Evolutionary conservation across 2,888 invertebrate genomes (phyloP).

Genomic region (Athalia circularis): DNA sequence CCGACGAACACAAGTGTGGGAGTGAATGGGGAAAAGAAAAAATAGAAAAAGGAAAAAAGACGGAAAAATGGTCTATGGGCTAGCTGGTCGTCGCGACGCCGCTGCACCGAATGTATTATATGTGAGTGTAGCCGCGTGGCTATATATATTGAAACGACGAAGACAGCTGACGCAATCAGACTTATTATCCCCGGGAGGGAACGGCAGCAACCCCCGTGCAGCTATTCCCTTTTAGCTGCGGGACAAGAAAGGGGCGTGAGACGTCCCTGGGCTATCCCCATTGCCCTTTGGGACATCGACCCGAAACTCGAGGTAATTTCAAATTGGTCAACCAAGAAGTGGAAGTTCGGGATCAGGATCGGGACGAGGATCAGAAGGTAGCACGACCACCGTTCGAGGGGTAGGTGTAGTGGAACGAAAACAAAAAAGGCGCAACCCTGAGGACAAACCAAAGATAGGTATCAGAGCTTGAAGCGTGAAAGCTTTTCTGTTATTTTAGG

Average conservation of each 20-base stretch:
- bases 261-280: constrained; percentile 38
- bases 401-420: background rate
- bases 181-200: constrained; percentile 61
- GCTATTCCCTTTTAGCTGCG: constrained; percentile 43
- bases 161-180: constrained; percentile 64
- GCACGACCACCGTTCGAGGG: background rate
- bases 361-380: background rate
- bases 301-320: constrained; percentile 37
- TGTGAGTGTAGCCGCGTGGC: background rate
- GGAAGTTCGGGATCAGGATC: constrained; percentile 17
- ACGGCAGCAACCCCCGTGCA: background rate
- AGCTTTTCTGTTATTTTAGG: constrained; percentile 28
- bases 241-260: constrained; percentile 46
- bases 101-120: constrained; percentile 1
- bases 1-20: constrained; percentile 8
- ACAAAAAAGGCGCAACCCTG: constrained; percentile 12
- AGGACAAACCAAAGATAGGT: background rate
- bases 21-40: constrained; percentile 39
- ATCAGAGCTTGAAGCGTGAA: background rate
- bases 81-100: constrained; percentile 47
- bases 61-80: constrained; percentile 5
- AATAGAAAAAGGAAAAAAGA: constrained; percentile 15
- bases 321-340: constrained; percentile 42
- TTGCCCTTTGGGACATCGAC: constrained; percentile 37
- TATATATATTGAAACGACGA: constrained; percentile 22